Percentiles rank a stretch among this genome's conserved stretches.
Evolutionary conservation across 2,113 vertebrate genomes (phyloP).

Genomic region (Ramphastos sulfuratus): DNA sequence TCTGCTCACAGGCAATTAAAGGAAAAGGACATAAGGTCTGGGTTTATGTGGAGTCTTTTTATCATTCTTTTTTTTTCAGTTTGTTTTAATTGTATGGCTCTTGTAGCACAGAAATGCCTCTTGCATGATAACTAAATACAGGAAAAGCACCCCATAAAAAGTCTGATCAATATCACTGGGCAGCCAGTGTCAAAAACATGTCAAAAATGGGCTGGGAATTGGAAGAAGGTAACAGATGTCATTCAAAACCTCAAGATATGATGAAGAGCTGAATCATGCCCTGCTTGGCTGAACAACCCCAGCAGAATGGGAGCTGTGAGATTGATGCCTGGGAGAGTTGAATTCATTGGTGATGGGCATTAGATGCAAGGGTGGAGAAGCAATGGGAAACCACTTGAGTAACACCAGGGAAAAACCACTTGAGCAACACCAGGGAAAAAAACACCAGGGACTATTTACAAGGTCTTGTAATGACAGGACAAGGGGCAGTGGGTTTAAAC

Average conservation of each 20-base stretch:
- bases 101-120: background rate
- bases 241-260: background rate
- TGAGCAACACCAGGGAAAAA: background rate
- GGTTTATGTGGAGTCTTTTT: background rate
- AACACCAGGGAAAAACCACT: too few species aligned
- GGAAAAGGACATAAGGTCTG: background rate
- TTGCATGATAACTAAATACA: background rate
- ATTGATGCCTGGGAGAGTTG: background rate
- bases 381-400: background rate
- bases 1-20: constrained; percentile 13
- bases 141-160: background rate
- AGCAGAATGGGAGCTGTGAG: background rate
- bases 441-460: too few species aligned
- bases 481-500: too few species aligned
- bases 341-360: too few species aligned
- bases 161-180: constrained; percentile 5
- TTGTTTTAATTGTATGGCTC: background rate
- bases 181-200: background rate
- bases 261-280: background rate
- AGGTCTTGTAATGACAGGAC: too few species aligned
- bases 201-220: background rate
- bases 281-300: background rate
- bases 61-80: background rate
- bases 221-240: background rate
- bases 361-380: background rate